phyloP scores from a whole-genome alignment of 2,888 invertebrate species.

The Eupeodes latifasciatus region DNA sequence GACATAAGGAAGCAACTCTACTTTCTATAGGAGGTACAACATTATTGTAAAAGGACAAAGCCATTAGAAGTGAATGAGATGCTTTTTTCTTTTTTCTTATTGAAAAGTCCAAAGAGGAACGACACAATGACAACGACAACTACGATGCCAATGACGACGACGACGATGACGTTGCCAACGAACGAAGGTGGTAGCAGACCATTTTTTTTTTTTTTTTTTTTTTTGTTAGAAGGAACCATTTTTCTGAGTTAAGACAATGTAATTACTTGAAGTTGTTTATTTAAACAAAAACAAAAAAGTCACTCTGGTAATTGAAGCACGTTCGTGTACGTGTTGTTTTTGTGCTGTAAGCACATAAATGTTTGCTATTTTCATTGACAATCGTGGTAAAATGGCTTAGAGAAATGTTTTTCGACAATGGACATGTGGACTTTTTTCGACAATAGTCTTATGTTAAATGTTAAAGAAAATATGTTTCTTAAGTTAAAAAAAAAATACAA shows the following conservation, averaged over 20 bases:
- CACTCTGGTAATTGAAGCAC: slow-evolving; percentile 36
- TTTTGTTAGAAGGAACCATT: neutral
- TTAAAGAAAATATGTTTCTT: neutral
- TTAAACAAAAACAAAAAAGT: slow-evolving; percentile 6
- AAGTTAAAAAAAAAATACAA: neutral
- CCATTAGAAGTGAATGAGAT: slow-evolving; percentile 34
- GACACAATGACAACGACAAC: slow-evolving; percentile 2
- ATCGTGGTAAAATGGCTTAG: slow-evolving; percentile 7
- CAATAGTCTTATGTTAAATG: neutral
- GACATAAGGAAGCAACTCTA: slow-evolving; percentile 45
- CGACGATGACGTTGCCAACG: neutral
- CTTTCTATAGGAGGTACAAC: neutral
- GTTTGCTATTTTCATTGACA: slow-evolving; percentile 8
- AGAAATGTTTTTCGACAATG: neutral
- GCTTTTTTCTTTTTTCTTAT: neutral
- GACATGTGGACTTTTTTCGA: neutral
- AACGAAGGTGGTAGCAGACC: neutral
- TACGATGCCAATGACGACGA: neutral
- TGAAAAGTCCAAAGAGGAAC: no score
- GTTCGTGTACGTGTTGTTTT: slow-evolving; percentile 11
- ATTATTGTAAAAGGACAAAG: slow-evolving; percentile 34
- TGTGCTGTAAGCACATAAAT: slow-evolving; percentile 11
- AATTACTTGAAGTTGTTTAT: slow-evolving; percentile 27
- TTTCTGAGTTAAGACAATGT: slow-evolving; percentile 26
- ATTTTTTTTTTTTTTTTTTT: neutral